Conservation (phyloP, 2,113 vertebrate genomes). For the Heterochromis multidens region DNA sequence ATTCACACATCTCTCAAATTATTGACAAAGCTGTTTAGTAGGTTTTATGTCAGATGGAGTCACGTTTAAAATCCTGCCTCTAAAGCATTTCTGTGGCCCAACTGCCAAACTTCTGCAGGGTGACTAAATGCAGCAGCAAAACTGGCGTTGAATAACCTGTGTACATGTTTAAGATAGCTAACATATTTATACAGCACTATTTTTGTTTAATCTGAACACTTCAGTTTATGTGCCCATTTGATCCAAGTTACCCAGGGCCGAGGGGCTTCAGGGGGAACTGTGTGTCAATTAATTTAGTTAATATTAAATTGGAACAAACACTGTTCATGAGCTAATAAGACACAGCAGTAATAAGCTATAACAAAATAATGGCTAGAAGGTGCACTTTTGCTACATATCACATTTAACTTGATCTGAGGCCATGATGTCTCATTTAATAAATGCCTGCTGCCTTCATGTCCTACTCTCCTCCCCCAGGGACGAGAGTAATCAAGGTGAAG, state of each 20-base stretch:
- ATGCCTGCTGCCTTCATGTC: background rate
- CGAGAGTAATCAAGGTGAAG: background rate
- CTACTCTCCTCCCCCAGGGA: background rate
- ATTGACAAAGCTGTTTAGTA: background rate
- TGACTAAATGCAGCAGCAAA: rapidly evolving
- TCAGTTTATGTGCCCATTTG: background rate
- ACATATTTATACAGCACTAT: background rate
- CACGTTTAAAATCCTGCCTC: background rate
- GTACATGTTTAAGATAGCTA: background rate
- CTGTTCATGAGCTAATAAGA: too few species aligned
- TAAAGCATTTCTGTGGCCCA: background rate
- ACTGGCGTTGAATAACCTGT: background rate
- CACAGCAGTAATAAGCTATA: too few species aligned
- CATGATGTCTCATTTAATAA: background rate
- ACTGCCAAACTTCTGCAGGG: background rate
- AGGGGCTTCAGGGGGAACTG: background rate
- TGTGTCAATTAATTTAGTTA: background rate
- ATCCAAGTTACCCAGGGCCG: background rate
- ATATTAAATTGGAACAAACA: background rate
- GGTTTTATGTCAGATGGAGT: background rate
- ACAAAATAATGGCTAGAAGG: background rate
- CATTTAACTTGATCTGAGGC: background rate
- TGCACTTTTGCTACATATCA: background rate
- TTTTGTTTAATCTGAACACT: background rate
- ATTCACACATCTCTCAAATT: slow-evolving; percentile 37